These are phyloP conservation scores for Hapalemur alaotrensis DNA, from an alignment of 2,797 vertebrate species.

Conservation along the genomic window DNA sequence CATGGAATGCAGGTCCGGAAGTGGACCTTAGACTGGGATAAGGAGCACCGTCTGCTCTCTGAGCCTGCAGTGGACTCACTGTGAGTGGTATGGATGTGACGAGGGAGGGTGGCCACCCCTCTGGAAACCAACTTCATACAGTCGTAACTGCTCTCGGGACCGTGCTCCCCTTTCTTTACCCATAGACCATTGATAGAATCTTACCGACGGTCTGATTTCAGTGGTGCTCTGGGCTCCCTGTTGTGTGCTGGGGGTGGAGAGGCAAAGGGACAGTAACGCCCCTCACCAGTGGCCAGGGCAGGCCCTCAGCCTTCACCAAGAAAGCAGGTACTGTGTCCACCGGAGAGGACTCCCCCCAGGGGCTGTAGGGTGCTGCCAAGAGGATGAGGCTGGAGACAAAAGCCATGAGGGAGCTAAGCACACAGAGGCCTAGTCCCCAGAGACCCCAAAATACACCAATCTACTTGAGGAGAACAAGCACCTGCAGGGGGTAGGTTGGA, in stretches of 20 bases:
- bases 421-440: neutral
- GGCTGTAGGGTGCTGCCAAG: neutral
- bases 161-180: neutral
- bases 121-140: neutral
- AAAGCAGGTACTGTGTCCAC: fast-evolving
- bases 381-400: neutral
- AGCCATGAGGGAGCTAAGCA: neutral
- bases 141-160: no score
- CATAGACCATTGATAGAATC: neutral
- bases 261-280: neutral
- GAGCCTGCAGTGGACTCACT: no score
- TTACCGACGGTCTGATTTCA: neutral
- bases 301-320: neutral
- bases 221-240: neutral
- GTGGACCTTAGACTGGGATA: no score
- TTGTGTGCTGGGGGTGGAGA: neutral
- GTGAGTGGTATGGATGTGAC: neutral
- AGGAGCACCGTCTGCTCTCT: neutral
- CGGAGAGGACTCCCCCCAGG: neutral
- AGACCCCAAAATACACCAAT: neutral
- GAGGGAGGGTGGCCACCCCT: no score
- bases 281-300: neutral
- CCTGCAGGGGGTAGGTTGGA: neutral
- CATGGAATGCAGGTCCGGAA: neutral
- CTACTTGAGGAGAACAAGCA: neutral